Evolutionary conservation across 2,113 vertebrate species (phyloP).

Genomic region (Apteryx owenii): DNA sequence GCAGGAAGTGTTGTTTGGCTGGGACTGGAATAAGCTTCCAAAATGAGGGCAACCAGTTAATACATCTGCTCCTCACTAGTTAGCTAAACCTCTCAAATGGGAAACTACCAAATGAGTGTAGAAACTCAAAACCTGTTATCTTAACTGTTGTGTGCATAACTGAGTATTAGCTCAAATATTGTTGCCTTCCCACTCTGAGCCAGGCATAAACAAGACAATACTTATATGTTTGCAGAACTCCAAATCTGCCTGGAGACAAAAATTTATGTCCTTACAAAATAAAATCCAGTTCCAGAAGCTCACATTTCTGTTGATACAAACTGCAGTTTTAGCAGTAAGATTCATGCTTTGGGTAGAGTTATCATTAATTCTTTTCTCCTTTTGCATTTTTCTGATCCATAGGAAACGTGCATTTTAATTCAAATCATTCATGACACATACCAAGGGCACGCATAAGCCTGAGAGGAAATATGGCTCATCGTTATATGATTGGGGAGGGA

Average conservation of each 20-base stretch:
- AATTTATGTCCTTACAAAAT: neutral
- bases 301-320: neutral
- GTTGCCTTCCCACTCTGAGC: neutral
- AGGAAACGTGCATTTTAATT: neutral
- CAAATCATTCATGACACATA: neutral
- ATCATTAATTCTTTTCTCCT: neutral
- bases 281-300: neutral
- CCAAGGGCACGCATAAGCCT: neutral
- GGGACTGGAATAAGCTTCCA: neutral
- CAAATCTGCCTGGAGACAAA: neutral
- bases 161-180: accelerated
- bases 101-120: neutral
- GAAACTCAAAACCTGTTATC: neutral
- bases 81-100: neutral
- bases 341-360: neutral
- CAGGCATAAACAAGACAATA: neutral
- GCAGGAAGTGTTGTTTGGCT: accelerated
- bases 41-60: neutral
- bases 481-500: neutral
- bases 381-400: neutral
- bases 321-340: neutral
- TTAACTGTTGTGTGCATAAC: neutral
- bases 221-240: neutral
- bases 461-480: neutral
- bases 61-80: neutral